Conservation (phyloP, 2,113 vertebrate species). For the Dolichallabes microphthalmus region DNA sequence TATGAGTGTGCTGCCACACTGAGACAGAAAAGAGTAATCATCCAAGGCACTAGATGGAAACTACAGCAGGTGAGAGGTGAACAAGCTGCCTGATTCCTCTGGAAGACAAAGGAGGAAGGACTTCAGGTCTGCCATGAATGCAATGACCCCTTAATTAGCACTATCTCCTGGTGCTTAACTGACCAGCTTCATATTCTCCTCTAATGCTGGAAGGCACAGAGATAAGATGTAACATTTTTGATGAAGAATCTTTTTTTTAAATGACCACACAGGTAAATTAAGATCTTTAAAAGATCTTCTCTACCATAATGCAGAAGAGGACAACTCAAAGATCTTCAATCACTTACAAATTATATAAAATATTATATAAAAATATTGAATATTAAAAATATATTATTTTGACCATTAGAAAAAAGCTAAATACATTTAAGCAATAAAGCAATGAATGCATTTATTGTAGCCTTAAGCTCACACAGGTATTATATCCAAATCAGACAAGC, state of each 20-base stretch:
- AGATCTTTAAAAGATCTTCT: not conserved
- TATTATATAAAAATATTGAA: too few species aligned
- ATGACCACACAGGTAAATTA: too few species aligned
- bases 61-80: constrained; percentile 25
- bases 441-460: not conserved
- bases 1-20: constrained; percentile 11
- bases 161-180: not conserved
- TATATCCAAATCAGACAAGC: constrained; percentile 4
- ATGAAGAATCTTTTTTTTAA: not conserved
- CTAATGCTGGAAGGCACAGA: not conserved
- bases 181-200: not conserved
- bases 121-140: not conserved
- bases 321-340: not conserved
- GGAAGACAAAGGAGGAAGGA: not conserved
- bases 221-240: not conserved
- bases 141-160: constrained; percentile 1
- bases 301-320: not conserved
- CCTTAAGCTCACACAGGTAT: not conserved
- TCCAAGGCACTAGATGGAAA: constrained; percentile 29
- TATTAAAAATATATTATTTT: not conserved
- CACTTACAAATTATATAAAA: not conserved
- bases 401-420: not conserved
- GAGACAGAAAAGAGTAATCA: constrained; percentile 30
- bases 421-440: not conserved
- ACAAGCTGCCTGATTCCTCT: constrained; percentile 1